phyloP scores from a whole-genome alignment of 2,888 invertebrate species.

The Melanotus villosus region DNA sequence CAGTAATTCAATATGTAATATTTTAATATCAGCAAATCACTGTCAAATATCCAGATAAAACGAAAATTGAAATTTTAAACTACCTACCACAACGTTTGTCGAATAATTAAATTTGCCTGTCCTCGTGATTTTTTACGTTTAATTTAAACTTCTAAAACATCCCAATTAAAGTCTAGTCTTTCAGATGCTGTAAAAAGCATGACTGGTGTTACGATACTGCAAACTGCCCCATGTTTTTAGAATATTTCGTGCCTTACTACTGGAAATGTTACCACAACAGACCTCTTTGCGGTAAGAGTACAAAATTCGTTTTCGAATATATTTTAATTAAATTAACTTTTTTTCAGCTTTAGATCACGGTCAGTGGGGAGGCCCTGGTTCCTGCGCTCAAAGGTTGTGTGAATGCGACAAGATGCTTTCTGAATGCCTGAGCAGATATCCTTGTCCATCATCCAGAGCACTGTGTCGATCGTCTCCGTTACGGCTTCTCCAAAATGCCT shows the following conservation, averaged over 20 bases:
- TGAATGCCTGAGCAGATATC: constrained; percentile 82
- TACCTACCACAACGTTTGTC: too few relatives aligned
- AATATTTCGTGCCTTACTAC: constrained; percentile 89
- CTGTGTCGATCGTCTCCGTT: constrained; percentile 81
- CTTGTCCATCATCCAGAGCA: constrained; percentile 81
- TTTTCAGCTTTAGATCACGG: constrained; percentile 72
- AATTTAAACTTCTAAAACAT: too few relatives aligned
- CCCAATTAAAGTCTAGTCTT: too few relatives aligned
- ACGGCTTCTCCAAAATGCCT: constrained; percentile 81
- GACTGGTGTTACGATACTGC: constrained; percentile 88
- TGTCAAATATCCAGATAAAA: too few relatives aligned
- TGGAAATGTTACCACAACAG: constrained; percentile 87
- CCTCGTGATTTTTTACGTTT: too few relatives aligned
- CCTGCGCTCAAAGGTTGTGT: constrained; percentile 85
- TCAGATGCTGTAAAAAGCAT: constrained; percentile 87
- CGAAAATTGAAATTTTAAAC: too few relatives aligned
- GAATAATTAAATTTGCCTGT: too few relatives aligned
- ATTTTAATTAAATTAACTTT: constrained; percentile 3
- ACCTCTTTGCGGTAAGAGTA: constrained; percentile 79
- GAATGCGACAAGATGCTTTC: constrained; percentile 87
- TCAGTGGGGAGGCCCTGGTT: constrained; percentile 72
- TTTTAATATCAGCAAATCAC: too few relatives aligned
- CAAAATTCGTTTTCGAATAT: too few relatives aligned
- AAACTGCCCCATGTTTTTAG: constrained; percentile 83
- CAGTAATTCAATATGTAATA: too few relatives aligned